Base-by-base conservation (phyloP, 37 sponge, comb jelly and placozoan genomes). In the Halichondria panicea region DNA sequence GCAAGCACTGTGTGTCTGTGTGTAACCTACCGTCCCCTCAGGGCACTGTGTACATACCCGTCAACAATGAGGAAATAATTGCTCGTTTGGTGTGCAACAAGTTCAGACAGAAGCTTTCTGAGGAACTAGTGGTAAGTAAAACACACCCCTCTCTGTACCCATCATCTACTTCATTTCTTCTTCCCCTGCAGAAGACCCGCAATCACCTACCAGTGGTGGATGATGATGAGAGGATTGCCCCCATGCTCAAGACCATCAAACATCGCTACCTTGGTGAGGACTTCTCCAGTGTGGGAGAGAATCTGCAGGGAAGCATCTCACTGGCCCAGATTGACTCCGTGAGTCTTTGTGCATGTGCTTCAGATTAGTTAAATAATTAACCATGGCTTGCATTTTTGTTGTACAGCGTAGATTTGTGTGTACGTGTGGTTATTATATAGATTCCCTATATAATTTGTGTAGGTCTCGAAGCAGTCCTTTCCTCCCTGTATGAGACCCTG, bases 401-500 rank as follows among this genome's bases (percentile, higher is more conserved):
- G n/a, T n/a, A n/a, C n/a, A n/a, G n/a, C 66, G 13, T 36, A 18
- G n/a, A 33, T 64, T 37, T 64, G 21, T 9, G 9, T 33, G 27
- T 64, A 40, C 36, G 39, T 35, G 40, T 35, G 24, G 7, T 9
- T 43, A 43, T 43, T n/a, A n/a, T n/a, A n/a, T n/a, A n/a, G n/a
- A n/a, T n/a, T 54, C 27, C 8, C 3, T 43, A 13, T 44, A 27
- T 71, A 43, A 4, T 68, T 1, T 44, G 21, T 62, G 43, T 46
- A 94, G 94, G 66, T 97, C 22, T 56, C 81, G 32, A 70, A 40
- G 69, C 83, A 90, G 67, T 94, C 98, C 36, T 97, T 82, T 57
- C 90, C 98, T 27, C 95, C 85, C 36, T 97, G 98, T 60, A 97
- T 97, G 81, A 94, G 44, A 42, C 84, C 8, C 81, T 97, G 65